These are phyloP conservation scores for Pediacus dermestoides DNA, from an alignment of 2,888 invertebrate species.

Conservation along the genomic window DNA sequence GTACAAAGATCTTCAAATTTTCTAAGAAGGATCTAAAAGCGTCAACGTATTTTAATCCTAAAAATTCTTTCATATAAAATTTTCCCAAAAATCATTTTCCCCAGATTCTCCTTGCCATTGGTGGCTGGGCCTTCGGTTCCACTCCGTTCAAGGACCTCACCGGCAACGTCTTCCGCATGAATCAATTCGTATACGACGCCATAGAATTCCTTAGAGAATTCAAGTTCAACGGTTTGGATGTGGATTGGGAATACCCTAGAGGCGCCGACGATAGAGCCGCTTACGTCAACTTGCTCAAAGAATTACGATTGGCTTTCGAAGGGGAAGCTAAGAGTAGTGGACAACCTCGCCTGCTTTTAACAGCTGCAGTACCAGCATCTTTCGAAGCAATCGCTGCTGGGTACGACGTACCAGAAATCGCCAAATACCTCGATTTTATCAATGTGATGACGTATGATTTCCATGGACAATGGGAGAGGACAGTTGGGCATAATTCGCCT, in stretches of 20 bases:
- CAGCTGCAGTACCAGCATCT: slow-evolving; percentile 89
- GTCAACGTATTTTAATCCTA: neutral
- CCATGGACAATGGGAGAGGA: slow-evolving; percentile 92
- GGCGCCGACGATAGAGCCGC: slow-evolving; percentile 83
- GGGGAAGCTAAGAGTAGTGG: slow-evolving; percentile 74
- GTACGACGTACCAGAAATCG: slow-evolving; percentile 90
- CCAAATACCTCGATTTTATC: slow-evolving; percentile 89
- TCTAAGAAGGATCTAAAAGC: neutral
- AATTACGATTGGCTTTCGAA: slow-evolving; percentile 86
- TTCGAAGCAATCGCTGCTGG: slow-evolving; percentile 92
- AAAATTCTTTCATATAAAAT: no score
- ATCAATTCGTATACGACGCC: slow-evolving; percentile 91
- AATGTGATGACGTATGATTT: slow-evolving; percentile 96
- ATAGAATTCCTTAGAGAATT: slow-evolving; percentile 88
- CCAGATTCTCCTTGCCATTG: slow-evolving; percentile 81
- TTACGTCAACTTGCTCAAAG: slow-evolving; percentile 79
- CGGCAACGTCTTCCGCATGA: slow-evolving; percentile 88
- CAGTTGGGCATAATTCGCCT: slow-evolving; percentile 90
- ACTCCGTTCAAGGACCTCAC: slow-evolving; percentile 92
- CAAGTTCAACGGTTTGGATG: slow-evolving; percentile 88
- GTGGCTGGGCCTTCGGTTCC: slow-evolving; percentile 96
- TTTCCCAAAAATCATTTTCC: slow-evolving; percentile 13
- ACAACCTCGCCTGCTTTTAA: slow-evolving; percentile 61
- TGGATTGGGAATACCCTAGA: slow-evolving; percentile 93
- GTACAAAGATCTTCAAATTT: neutral